These are phyloP conservation scores for Falcaria lacertinaria DNA, from an alignment of 2,888 invertebrate genomes.

Conservation along the genomic window DNA sequence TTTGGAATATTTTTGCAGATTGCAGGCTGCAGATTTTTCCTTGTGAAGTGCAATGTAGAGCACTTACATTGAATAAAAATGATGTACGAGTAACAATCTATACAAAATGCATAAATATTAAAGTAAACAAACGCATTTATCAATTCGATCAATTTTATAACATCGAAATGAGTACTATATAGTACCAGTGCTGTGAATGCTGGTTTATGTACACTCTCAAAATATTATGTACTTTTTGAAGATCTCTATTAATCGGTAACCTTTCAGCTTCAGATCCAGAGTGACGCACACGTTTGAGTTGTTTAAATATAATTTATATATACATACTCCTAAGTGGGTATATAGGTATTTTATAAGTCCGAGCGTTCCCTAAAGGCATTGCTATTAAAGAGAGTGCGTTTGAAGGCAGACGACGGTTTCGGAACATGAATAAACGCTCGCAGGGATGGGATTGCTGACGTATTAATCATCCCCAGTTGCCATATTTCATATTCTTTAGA, in stretches of 20 bases:
- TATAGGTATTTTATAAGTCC: slow-evolving; percentile 33
- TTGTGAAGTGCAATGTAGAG: neutral
- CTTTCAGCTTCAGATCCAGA: slow-evolving; percentile 22
- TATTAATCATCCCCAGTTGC: slow-evolving; percentile 30
- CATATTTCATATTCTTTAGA: neutral
- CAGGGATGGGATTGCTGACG: slow-evolving; percentile 23
- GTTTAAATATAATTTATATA: no score
- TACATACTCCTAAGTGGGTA: no score
- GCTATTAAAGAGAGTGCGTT: slow-evolving; percentile 25
- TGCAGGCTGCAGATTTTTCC: neutral
- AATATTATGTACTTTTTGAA: no score
- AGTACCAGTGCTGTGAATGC: no score
- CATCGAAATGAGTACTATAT: no score
- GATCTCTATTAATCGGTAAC: slow-evolving; percentile 7
- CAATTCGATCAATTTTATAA: no score
- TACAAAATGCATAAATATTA: no score
- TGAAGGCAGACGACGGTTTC: slow-evolving; percentile 10
- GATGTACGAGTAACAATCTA: neutral
- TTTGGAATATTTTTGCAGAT: slow-evolving; percentile 1
- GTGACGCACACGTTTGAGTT: no score
- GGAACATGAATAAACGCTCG: slow-evolving; percentile 28
- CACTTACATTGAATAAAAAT: neutral
- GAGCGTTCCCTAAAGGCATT: slow-evolving; percentile 17
- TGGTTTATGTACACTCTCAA: no score
- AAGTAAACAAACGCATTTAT: no score